Conservation (phyloP, 1,140 invertebrate genomes). For the Agraylea sexmaculata region DNA sequence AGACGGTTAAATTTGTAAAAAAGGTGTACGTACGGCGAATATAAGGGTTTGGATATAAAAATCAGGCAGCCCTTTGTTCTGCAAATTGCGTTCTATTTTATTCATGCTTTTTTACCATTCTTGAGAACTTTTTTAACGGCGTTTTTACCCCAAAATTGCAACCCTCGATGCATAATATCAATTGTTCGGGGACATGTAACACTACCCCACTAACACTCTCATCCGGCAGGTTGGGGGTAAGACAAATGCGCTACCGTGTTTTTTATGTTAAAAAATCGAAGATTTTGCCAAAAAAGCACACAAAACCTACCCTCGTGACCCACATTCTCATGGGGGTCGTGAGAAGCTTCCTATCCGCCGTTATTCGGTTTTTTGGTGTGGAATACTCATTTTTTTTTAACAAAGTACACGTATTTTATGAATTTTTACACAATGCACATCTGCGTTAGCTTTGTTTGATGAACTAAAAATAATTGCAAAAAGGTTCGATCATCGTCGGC, state of each 20-base stretch:
- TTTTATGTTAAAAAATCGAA: conserved; percentile 19
- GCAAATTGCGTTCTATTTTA: too few relatives aligned
- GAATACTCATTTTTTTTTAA: too few relatives aligned
- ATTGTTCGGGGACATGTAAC: conserved; percentile 19
- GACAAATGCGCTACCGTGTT: conserved; percentile 19
- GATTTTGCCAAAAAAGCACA: conserved; percentile 18
- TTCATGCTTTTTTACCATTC: too few relatives aligned
- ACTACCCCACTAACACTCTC: conserved; percentile 21
- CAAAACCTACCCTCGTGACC: conserved; percentile 17
- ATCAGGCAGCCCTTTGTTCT: conserved; percentile 22
- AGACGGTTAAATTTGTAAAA: not conserved
- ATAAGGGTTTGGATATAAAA: conserved; percentile 14
- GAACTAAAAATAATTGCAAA: conserved; percentile 20
- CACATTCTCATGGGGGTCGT: conserved; percentile 19
- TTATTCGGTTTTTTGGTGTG: too few relatives aligned
- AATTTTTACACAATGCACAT: too few relatives aligned
- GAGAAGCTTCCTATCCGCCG: too few relatives aligned
- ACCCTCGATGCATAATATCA: conserved; percentile 13
- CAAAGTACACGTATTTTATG: too few relatives aligned
- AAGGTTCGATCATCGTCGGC: conserved; percentile 18
- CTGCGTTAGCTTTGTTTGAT: conserved; percentile 23
- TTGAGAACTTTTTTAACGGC: too few relatives aligned
- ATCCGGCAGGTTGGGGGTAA: conserved; percentile 20
- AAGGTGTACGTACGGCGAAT: conserved; percentile 3
- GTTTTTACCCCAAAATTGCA: too few relatives aligned